A percentile compares a stretch with the other conserved stretches of the same genome.
Conservation (phyloP, 2,797 vertebrate genomes). For the Pipistrellus nathusii region DNA sequence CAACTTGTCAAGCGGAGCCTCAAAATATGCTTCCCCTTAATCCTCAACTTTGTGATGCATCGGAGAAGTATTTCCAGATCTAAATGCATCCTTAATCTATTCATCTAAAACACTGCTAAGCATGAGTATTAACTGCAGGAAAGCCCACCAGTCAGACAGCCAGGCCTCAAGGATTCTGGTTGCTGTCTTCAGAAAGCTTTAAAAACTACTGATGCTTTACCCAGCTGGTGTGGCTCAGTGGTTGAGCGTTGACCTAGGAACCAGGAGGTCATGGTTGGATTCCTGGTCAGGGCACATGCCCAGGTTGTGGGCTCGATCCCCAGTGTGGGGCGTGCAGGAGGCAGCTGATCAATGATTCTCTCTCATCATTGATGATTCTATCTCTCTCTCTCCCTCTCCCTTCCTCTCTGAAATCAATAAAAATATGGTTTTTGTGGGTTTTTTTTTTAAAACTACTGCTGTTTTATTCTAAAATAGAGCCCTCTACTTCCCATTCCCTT, state of each 20-base stretch:
- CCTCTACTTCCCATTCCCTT: neutral
- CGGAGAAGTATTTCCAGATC: neutral
- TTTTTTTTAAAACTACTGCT: too few relatives aligned
- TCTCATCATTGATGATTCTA: too few relatives aligned
- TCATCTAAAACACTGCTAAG: neutral
- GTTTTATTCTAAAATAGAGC: neutral
- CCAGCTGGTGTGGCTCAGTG: too few relatives aligned
- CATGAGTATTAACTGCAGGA: neutral
- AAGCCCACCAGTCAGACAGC: neutral
- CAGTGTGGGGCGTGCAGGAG: too few relatives aligned
- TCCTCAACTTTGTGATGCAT: conserved; percentile 11
- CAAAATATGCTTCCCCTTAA: neutral
- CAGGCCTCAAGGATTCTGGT: neutral
- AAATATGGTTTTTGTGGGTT: too few relatives aligned
- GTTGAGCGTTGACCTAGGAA: too few relatives aligned
- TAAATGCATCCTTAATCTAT: neutral
- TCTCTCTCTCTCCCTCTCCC: too few relatives aligned
- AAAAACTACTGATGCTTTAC: neutral
- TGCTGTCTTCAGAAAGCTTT: conserved; percentile 29
- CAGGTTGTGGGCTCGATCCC: too few relatives aligned
- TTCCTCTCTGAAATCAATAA: too few relatives aligned
- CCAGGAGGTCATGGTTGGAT: too few relatives aligned
- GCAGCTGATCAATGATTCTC: too few relatives aligned
- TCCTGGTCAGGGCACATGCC: too few relatives aligned
- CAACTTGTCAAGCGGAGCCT: neutral